phyloP scores from a whole-genome alignment of 2,888 invertebrate species.

The Conchocele bisecta region DNA sequence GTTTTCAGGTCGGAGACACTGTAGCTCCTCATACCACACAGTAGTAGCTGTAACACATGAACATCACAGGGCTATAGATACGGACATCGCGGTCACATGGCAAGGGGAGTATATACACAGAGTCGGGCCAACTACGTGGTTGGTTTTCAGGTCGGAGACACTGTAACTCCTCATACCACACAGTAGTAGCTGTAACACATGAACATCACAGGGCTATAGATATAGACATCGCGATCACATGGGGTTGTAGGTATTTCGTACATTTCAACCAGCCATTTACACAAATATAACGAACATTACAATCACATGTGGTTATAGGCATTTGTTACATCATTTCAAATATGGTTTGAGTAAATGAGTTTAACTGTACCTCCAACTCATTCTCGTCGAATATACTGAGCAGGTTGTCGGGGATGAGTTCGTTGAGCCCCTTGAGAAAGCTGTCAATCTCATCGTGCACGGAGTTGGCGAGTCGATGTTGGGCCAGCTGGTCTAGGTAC shows the following conservation, averaged over 20 bases:
- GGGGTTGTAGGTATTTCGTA: too few species aligned
- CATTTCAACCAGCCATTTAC: too few species aligned
- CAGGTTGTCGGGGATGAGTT: slow-evolving; percentile 95
- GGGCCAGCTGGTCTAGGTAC: slow-evolving; percentile 93
- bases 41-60: slow-evolving; percentile 88
- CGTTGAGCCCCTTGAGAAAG: slow-evolving; percentile 94
- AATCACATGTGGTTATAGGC: too few species aligned
- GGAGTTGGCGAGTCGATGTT: slow-evolving; percentile 92
- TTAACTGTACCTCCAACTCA: slow-evolving; percentile 94
- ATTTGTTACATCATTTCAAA: too few species aligned
- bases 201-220: too few species aligned
- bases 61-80: too few species aligned
- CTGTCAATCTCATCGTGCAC: slow-evolving; percentile 93
- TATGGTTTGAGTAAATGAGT: too few species aligned
- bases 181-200: slow-evolving; percentile 90
- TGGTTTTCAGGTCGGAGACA: slow-evolving; percentile 93
- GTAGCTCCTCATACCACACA: slow-evolving; percentile 97
- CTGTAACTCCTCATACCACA: slow-evolving; percentile 97
- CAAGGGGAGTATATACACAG: too few species aligned
- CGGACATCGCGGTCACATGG: too few species aligned
- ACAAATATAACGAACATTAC: too few species aligned
- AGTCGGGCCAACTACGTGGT: slow-evolving; percentile 93
- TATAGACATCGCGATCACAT: too few species aligned
- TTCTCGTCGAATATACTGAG: slow-evolving; percentile 98
- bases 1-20: slow-evolving; percentile 94